phyloP scores from a whole-genome alignment of 2,797 vertebrate species.

The Apodemus agrarius region DNA sequence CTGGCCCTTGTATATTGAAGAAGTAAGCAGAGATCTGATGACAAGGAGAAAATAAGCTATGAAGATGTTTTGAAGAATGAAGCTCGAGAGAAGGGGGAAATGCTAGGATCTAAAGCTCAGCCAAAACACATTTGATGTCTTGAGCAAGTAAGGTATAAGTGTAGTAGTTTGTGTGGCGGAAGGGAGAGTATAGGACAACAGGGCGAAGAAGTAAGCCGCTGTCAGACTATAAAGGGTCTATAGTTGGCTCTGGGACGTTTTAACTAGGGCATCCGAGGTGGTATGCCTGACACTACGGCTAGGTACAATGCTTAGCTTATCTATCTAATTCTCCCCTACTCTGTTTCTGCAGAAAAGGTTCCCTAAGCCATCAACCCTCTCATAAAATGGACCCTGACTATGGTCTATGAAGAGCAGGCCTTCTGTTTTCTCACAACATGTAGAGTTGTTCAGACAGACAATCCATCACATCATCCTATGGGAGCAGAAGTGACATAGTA shows the following conservation, averaged over 20 bases:
- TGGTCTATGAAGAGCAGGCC: neutral
- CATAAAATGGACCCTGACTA: neutral
- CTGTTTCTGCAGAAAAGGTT: neutral
- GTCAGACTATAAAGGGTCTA: neutral
- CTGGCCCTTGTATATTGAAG: neutral
- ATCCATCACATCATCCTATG: neutral
- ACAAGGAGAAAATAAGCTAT: neutral
- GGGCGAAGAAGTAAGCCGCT: neutral
- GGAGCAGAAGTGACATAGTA: neutral
- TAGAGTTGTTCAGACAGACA: neutral
- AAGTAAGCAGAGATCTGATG: neutral
- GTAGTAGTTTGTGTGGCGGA: neutral
- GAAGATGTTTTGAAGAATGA: neutral
- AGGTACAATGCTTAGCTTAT: neutral
- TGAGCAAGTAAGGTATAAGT: neutral
- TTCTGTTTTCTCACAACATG: neutral
- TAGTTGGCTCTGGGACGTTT: neutral
- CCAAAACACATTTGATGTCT: neutral
- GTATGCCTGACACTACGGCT: neutral
- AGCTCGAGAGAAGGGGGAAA: neutral
- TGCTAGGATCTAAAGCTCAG: neutral
- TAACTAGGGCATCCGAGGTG: neutral
- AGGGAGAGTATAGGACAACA: neutral
- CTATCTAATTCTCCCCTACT: neutral
- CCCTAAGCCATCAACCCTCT: neutral